phyloP scores from a whole-genome alignment of 2,113 vertebrate genomes.

The Mixornis gularis region DNA sequence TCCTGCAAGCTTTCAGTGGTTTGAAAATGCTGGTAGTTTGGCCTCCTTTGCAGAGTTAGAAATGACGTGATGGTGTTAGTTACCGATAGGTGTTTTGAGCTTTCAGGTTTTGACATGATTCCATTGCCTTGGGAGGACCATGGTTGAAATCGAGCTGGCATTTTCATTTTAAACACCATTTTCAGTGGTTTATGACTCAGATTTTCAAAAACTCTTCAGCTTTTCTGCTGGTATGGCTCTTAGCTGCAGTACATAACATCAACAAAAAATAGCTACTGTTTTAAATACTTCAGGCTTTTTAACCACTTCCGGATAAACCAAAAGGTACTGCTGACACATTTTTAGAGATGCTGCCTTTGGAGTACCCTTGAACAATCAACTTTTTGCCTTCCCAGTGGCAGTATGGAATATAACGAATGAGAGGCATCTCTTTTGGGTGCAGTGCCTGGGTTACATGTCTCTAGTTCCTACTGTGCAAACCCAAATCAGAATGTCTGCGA shows the following conservation, averaged over 20 bases:
- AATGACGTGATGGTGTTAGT: fast-evolving
- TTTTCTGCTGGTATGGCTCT: background rate
- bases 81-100: fast-evolving
- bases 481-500: fast-evolving
- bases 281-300: background rate
- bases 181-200: constrained; percentile 25
- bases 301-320: constrained; percentile 11
- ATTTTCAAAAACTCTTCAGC: background rate
- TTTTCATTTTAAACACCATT: constrained; percentile 27
- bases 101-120: background rate
- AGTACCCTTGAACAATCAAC: background rate
- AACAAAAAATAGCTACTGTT: background rate
- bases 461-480: background rate
- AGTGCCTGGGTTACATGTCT: background rate
- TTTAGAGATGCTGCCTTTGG: background rate
- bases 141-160: background rate
- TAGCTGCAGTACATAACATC: background rate
- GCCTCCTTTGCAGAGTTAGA: background rate
- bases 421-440: background rate
- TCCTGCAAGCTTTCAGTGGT: background rate
- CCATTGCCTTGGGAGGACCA: background rate
- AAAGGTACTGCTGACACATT: background rate
- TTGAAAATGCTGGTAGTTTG: background rate
- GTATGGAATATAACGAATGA: fast-evolving
- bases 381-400: background rate